Conservation (phyloP, 2,113 vertebrate species). For the Ageneiosus marmoratus region DNA sequence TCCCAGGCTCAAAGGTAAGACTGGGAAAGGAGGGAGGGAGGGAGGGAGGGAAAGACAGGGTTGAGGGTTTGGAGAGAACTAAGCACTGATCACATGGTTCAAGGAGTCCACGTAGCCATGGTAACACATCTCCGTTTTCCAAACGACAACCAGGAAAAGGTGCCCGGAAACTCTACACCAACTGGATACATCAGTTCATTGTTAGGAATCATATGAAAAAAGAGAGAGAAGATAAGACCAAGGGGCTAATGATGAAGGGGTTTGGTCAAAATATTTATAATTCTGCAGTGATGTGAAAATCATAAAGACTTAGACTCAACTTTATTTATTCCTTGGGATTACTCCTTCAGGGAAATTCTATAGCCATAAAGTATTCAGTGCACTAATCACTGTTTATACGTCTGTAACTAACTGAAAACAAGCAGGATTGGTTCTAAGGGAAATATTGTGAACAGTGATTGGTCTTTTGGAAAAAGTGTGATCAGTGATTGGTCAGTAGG, state of each 20-base stretch:
- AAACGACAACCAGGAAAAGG: conserved; percentile 32
- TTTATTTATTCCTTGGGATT: too few species aligned
- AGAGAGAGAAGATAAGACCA: background rate
- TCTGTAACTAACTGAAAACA: background rate
- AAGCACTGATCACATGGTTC: conserved; percentile 59
- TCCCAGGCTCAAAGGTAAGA: conserved; percentile 75
- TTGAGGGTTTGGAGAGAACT: conserved; percentile 46
- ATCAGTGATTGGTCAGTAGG: background rate
- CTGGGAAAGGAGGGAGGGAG: conserved; percentile 50
- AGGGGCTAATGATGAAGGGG: background rate
- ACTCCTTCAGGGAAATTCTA: too few species aligned
- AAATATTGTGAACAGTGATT: background rate
- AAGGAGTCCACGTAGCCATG: conserved; percentile 58
- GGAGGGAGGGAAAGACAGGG: conserved; percentile 5
- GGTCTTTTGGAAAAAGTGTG: background rate
- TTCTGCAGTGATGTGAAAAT: background rate
- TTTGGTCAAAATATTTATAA: background rate
- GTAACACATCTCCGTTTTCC: conserved; percentile 50
- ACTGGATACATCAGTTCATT: conserved; percentile 20
- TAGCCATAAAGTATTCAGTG: background rate
- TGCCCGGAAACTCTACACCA: conserved; percentile 16
- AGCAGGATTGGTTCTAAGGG: background rate
- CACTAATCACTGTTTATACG: background rate
- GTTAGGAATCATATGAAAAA: background rate
- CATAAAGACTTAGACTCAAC: background rate